Base-by-base conservation (phyloP, 2,888 invertebrate genomes). In the Lithophane ornitopus region DNA sequence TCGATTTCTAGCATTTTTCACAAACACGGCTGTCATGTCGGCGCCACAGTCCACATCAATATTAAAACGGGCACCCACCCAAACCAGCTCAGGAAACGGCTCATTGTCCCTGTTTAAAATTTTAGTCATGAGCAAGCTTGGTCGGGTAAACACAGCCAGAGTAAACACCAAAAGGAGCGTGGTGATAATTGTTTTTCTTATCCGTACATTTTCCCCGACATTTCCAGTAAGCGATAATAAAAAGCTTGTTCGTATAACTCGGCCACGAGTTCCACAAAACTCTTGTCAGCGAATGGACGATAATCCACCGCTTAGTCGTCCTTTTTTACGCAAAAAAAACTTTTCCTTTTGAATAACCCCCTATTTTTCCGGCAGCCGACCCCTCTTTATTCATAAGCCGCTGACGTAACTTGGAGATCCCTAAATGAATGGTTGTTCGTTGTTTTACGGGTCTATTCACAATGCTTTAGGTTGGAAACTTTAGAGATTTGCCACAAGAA, bases 361-460 rank as follows among this genome's bases (percentile, higher is more conserved):
- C 92, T 93, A 94, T 94, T 96, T 94, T 94, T 93, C 92, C 91
- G 89, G 87, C 89, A 90, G 90, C 91, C 93, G 92, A 92, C 92
- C 90, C 94, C 95, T 94, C 94, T 95, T 96, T 96, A 96, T 96
- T 95, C 95, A 96, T 95, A 95, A 95, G 95, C 94, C 93, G 89
- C 93, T 94, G 94, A 94, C 94, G 95, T 94, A 95, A 95, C 95
- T 95, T 93, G 92, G 94, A 95, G 94, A 94, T 92, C 93, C 95
- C 93, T 94, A 95, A 96, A 96, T 96, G 95, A 96, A 96, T 94
- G 96, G 96, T 92, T 95, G 95, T 96, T 96, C 94, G 94, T 95
- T 96, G 95, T 96, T 96, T 96, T 96, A 96, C 95, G 95, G 94
- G 93, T 95, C 95, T 95, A 95, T 95, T 95, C 94, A 94, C 95